phyloP scores from a whole-genome alignment of 2,797 vertebrate genomes.

The Arremon aurantiirostris region DNA sequence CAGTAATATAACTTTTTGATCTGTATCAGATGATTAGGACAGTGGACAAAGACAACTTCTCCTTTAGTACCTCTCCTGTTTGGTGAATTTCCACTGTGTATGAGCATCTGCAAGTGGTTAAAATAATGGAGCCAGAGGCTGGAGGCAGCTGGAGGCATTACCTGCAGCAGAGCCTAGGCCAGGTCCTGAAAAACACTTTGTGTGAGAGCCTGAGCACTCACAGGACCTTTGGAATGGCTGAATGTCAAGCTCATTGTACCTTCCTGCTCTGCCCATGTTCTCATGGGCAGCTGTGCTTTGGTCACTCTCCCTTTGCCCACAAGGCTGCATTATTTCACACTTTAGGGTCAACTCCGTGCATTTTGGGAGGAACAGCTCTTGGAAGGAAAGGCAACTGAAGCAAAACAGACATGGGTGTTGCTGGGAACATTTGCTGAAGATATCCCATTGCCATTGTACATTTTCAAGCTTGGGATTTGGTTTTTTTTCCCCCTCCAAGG shows the following conservation, averaged over 20 bases:
- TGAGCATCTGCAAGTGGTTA: fast-evolving
- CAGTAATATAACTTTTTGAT: slow-evolving; percentile 5
- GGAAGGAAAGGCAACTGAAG: background rate
- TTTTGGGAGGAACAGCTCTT: background rate
- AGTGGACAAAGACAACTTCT: background rate
- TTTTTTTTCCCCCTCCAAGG: background rate
- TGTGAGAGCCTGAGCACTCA: background rate
- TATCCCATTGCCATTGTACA: background rate
- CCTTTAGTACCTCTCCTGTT: background rate
- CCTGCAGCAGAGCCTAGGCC: background rate
- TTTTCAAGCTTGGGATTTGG: background rate
- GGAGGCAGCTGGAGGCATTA: background rate
- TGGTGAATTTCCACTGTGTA: background rate
- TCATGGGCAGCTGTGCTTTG: background rate
- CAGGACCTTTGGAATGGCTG: background rate
- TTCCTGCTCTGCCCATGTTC: background rate
- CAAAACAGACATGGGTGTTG: background rate
- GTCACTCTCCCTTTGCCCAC: background rate
- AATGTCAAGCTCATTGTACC: background rate
- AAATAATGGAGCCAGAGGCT: background rate
- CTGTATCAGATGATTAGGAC: slow-evolving; percentile 24
- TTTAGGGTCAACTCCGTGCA: background rate
- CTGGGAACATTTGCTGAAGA: background rate
- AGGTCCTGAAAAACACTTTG: background rate
- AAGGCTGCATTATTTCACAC: background rate